Conservation (phyloP, 2,888 invertebrate species). For the Athalia cordata region DNA sequence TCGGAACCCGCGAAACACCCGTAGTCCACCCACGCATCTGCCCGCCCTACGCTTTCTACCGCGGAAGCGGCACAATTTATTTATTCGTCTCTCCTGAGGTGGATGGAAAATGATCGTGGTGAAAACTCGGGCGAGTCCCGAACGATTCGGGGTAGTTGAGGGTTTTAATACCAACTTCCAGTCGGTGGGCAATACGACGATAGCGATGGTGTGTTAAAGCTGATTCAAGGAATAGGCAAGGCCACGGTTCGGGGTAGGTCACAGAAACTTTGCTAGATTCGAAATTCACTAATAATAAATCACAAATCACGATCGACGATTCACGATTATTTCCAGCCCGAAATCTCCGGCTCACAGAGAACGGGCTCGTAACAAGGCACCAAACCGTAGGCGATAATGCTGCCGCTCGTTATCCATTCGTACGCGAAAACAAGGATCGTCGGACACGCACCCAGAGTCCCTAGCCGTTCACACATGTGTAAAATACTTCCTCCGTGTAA, state of each 20-base stretch:
- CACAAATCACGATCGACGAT: no score
- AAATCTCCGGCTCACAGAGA: neutral
- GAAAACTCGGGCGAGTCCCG: no score
- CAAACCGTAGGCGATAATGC: slow-evolving; percentile 15
- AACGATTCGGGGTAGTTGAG: no score
- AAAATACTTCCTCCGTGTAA: neutral
- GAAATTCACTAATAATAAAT: no score
- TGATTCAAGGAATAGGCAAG: no score
- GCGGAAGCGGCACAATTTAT: neutral
- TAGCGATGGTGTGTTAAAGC: no score
- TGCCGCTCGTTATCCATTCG: slow-evolving; percentile 35
- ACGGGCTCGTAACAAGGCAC: slow-evolving; percentile 15
- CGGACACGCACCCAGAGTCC: slow-evolving; percentile 32
- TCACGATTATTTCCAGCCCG: neutral
- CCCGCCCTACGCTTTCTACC: slow-evolving; percentile 8
- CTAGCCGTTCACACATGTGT: slow-evolving; percentile 39
- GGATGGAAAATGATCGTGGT: neutral
- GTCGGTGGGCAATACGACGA: no score
- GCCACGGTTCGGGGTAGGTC: no score
- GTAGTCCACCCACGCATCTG: slow-evolving; percentile 41
- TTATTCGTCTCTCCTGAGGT: neutral
- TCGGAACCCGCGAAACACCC: slow-evolving; percentile 36
- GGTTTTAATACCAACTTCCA: no score
- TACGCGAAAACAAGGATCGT: slow-evolving; percentile 42
- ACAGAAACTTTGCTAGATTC: no score